Percentiles rank a stretch among this genome's conserved stretches.
Conservation (phyloP, 2,797 vertebrate species). For the Sternarchorhynchus goeldii region DNA sequence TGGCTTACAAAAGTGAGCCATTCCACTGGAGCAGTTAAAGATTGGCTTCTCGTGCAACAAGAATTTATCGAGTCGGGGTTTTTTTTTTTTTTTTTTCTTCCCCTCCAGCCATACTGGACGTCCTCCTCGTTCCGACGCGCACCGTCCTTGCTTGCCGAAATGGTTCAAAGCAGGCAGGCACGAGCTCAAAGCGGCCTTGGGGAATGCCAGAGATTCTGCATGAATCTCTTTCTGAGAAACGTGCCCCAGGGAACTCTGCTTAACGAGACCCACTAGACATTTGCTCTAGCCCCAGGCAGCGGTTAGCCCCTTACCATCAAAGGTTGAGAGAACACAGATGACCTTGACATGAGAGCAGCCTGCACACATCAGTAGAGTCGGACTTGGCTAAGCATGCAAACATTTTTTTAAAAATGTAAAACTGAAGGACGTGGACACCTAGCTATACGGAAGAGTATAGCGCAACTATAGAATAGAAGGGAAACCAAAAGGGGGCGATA, state of each 20-base stretch:
- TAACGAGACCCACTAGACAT: no score
- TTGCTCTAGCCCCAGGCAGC: no score
- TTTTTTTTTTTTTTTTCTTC: no score
- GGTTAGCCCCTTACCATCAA: no score
- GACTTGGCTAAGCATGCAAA: slow-evolving; percentile 14
- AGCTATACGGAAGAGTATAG: background rate
- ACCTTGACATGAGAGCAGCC: slow-evolving; percentile 21
- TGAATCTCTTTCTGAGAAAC: background rate
- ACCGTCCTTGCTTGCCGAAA: background rate
- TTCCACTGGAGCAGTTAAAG: background rate
- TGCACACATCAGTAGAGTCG: slow-evolving; percentile 12
- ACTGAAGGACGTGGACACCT: slow-evolving; percentile 3
- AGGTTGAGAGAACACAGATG: background rate
- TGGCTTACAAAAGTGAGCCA: no score
- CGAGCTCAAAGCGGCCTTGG: no score
- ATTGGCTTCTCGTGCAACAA: no score
- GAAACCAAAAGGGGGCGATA: background rate
- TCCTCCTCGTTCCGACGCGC: background rate
- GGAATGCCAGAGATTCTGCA: background rate
- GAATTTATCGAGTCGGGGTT: no score
- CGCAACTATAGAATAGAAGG: no score
- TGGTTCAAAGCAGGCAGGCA: background rate
- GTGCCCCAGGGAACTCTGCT: background rate
- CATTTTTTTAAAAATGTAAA: no score
- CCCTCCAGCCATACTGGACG: background rate